Percentiles rank a stretch among this genome's conserved stretches.
Evolutionary conservation across 2,888 invertebrate species (phyloP).

Genomic region (Sinelater perroti): DNA sequence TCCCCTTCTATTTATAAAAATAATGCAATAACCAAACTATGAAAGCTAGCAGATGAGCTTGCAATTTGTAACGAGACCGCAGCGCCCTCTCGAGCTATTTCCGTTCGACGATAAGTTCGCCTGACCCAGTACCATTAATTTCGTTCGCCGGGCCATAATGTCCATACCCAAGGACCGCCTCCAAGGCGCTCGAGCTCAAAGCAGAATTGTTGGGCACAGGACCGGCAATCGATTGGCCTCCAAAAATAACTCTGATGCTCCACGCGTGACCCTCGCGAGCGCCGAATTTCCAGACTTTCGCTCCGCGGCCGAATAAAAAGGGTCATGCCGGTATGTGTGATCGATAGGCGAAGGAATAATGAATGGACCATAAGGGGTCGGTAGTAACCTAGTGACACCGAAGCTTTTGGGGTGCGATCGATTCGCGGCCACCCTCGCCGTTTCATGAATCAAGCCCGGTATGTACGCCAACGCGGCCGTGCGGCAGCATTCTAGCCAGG

Average conservation of each 20-base stretch:
- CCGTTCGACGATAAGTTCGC: too few species aligned
- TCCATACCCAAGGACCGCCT: too few species aligned
- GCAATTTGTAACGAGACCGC: too few species aligned
- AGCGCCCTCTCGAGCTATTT: too few species aligned
- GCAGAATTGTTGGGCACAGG: too few species aligned
- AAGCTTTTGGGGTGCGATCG: conserved; percentile 33
- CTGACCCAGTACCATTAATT: too few species aligned
- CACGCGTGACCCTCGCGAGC: too few species aligned
- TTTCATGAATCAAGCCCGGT: conserved; percentile 29
- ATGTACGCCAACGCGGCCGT: conserved; percentile 6
- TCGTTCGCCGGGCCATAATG: too few species aligned
- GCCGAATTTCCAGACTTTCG: not conserved
- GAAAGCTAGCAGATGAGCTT: not conserved
- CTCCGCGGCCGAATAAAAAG: not conserved
- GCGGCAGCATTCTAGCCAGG: conserved; percentile 3
- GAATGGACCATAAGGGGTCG: conserved; percentile 33
- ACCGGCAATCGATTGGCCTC: too few species aligned
- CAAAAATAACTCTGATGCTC: too few species aligned
- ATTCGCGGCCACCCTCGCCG: conserved; percentile 31
- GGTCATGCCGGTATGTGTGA: conserved; percentile 10
- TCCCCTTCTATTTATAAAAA: not conserved
- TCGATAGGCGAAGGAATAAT: conserved; percentile 30
- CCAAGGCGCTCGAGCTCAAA: too few species aligned
- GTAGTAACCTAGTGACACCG: conserved; percentile 37
- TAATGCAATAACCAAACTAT: not conserved